phyloP scores from a whole-genome alignment of 2,797 vertebrate species.

The Otolemur crassicaudatus region DNA sequence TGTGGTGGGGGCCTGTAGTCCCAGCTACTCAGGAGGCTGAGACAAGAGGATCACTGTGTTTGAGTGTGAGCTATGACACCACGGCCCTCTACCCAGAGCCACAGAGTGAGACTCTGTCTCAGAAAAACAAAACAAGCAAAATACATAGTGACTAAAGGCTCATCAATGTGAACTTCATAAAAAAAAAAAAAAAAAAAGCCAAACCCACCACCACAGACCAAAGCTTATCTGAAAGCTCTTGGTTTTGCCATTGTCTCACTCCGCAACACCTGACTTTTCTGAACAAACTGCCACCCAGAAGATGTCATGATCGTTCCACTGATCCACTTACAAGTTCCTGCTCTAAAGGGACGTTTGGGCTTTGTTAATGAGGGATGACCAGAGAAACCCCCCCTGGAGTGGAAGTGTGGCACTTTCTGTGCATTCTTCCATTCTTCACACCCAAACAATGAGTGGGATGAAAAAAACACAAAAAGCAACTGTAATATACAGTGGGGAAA shows the following conservation, averaged over 20 bases:
- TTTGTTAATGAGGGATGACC: background rate
- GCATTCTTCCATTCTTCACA: background rate
- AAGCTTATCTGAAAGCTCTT: background rate
- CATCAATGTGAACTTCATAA: background rate
- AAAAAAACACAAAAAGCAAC: background rate
- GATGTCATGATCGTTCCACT: background rate
- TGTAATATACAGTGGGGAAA: background rate
- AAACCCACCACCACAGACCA: background rate
- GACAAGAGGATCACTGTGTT: too few species aligned
- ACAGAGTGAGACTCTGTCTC: too few species aligned
- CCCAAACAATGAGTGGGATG: background rate
- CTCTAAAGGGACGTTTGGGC: background rate
- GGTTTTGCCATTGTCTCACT: background rate
- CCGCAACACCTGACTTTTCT: background rate
- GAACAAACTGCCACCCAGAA: background rate
- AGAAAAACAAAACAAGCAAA: too few species aligned
- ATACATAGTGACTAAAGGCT: background rate
- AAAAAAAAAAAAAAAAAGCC: slow-evolving; percentile 16
- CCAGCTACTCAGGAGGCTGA: too few species aligned
- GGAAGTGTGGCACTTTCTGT: accelerated
- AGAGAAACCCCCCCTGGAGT: background rate
- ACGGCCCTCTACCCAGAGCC: too few species aligned
- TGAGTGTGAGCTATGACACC: too few species aligned
- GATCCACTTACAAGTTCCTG: background rate
- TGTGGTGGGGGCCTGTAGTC: too few species aligned